Evolutionary conservation across 2,113 vertebrate species (phyloP).

Genomic region (Abramis brama): DNA sequence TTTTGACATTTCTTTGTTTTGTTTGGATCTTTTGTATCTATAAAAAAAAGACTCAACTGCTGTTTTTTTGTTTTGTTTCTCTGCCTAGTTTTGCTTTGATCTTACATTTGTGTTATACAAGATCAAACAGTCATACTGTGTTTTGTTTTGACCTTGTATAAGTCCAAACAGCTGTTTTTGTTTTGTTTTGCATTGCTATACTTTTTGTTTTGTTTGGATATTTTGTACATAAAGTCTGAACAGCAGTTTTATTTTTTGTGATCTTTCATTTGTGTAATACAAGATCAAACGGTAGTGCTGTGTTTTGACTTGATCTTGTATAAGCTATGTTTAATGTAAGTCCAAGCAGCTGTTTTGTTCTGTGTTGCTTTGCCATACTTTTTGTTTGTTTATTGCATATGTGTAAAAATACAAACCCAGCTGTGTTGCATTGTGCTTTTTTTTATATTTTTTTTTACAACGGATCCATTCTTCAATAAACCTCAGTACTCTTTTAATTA

Average conservation of each 20-base stretch:
- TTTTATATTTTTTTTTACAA: not conserved
- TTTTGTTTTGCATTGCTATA: too few species aligned
- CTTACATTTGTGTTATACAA: not conserved
- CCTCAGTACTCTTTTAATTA: slow-evolving; percentile 18
- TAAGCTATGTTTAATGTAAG: not conserved
- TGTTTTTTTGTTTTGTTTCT: not conserved
- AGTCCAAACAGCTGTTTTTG: not conserved
- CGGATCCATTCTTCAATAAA: not conserved
- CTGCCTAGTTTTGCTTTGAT: not conserved
- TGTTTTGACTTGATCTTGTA: not conserved
- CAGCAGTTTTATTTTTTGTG: not conserved
- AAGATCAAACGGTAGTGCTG: not conserved
- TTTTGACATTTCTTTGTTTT: not conserved
- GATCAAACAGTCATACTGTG: not conserved
- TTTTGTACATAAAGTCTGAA: not conserved
- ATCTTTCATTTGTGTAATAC: not conserved
- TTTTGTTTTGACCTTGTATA: not conserved
- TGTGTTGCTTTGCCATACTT: not conserved
- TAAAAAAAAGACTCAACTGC: not conserved
- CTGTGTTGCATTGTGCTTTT: not conserved
- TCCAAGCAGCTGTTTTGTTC: not conserved
- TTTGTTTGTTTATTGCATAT: not conserved
- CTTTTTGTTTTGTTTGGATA: not conserved
- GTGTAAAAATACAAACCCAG: not conserved
- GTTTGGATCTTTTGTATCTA: not conserved